Conservation (phyloP, 2,113 vertebrate genomes). For the Vombatus ursinus region DNA sequence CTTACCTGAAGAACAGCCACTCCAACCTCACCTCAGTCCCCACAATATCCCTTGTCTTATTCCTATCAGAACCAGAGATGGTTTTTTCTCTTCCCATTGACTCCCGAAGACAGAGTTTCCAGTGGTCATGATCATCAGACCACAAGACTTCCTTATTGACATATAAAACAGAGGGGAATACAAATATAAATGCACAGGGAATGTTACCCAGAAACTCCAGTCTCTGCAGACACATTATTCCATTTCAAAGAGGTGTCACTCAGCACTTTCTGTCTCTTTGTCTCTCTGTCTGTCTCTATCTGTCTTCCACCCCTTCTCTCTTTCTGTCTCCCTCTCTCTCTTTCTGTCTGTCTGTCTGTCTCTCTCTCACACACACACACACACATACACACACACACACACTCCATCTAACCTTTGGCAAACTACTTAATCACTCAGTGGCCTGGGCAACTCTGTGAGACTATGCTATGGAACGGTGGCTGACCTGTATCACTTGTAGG, state of each 20-base stretch:
- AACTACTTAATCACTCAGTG: not conserved
- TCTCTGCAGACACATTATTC: not conserved
- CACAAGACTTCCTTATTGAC: not conserved
- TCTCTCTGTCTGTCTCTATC: not conserved
- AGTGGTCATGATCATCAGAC: not conserved
- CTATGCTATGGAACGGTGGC: not conserved
- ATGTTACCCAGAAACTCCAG: not conserved
- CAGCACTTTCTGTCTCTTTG: not conserved
- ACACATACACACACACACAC: not conserved
- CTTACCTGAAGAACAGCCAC: not conserved
- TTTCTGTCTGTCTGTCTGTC: not conserved
- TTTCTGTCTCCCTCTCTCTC: no score
- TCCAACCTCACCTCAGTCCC: not conserved
- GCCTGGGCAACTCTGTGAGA: not conserved
- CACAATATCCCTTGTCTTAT: not conserved
- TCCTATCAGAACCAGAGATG: not conserved
- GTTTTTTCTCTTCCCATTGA: not conserved
- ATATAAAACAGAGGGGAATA: not conserved
- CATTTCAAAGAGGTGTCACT: not conserved
- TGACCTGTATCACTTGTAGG: not conserved
- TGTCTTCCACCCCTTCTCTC: no score
- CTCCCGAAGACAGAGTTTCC: not conserved
- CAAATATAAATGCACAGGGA: not conserved
- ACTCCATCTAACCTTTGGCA: not conserved
- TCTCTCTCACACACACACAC: not conserved